Evolutionary conservation across 1,140 invertebrate genomes (phyloP), one percentile per base, ranked within the genome.

Genomic region (Drosophila hydei): DNA sequence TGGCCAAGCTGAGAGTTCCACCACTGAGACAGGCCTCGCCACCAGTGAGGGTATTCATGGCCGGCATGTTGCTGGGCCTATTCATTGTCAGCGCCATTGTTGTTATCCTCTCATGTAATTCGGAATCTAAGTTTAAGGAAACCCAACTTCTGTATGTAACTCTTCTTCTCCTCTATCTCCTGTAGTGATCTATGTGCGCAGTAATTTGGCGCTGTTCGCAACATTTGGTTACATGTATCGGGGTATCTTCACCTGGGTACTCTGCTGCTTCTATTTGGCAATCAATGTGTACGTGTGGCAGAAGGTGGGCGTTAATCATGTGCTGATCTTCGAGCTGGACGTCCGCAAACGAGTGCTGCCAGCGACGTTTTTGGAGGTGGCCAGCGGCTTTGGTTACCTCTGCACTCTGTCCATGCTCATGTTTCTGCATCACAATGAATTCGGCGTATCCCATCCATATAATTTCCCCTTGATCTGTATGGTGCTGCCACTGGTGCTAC

Each of bases 251-350:
- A 91, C 95, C 4, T 87, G 95, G 7, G 93, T 95, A 36, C 72
- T 95, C 3, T 94, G 93, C 71, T 90, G 95, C 1, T 95, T 95
- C 74, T 91, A 95, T 3, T 92, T 96, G 60, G 94, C 95, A 11
- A 91, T 96, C 33, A 96, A 96, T 91, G 94, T 92, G 0, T 94
- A 95, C 77, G 94, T 94, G 47, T 96, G 95, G 95, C 92, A 94
- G 52, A 93, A 92, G 30, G 94, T 94, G n/a, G 96, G 96, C 42
- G 95, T 96, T 12, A 96, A 96, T 91, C 95, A 96, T 89, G 95
- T 96, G 0, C 93, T 96, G 0, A 96, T 96, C 59, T 96, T 96
- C 78, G 96, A 96, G 89, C 91, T 96, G 14, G 95, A 96, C 91
- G 95, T 95, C 1, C 91, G 95, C 23, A 93, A 95, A 77, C 94